Percentiles rank a stretch among this genome's conserved stretches.
These are phyloP conservation scores for Tenebrio molitor DNA, from an alignment of 1,140 invertebrate species.

Conservation along the genomic window DNA sequence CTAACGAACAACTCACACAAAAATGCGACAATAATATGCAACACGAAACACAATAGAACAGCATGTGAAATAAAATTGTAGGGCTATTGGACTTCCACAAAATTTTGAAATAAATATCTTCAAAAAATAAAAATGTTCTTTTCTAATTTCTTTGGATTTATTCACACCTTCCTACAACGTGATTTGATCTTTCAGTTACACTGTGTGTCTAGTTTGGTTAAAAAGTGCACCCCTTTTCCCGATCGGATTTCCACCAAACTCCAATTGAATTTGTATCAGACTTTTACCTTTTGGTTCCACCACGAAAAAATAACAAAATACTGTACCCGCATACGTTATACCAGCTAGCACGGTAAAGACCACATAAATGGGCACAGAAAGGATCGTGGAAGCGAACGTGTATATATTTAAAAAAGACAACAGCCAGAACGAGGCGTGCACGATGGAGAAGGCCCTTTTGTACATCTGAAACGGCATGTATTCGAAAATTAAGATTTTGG, in stretches of 20 bases:
- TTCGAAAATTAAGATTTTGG: constrained; percentile 48
- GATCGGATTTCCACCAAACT: constrained; percentile 59
- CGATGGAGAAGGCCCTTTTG: constrained; percentile 27
- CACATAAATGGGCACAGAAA: too few species aligned
- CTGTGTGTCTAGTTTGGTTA: neutral
- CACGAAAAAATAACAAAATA: constrained; percentile 51
- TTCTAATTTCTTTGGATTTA: constrained; percentile 22
- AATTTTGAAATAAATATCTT: constrained; percentile 68
- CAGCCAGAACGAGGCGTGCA: constrained; percentile 47
- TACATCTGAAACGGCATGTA: constrained; percentile 55
- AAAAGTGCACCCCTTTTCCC: constrained; percentile 50
- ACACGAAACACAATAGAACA: constrained; percentile 58
- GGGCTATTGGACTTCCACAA: constrained; percentile 68
- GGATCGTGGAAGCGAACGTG: neutral
- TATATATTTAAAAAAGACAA: constrained; percentile 42
- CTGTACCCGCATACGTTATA: constrained; percentile 44
- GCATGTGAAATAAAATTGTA: constrained; percentile 64
- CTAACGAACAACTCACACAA: neutral
- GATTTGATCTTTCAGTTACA: constrained; percentile 5
- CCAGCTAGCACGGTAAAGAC: constrained; percentile 39
- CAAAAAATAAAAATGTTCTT: constrained; percentile 54
- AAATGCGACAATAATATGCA: constrained; percentile 37
- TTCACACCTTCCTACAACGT: neutral
- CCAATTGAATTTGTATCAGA: constrained; percentile 55
- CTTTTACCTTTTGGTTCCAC: constrained; percentile 56